phyloP scores from a whole-genome alignment of 1,140 invertebrate genomes.

The Drepana arcuata region DNA sequence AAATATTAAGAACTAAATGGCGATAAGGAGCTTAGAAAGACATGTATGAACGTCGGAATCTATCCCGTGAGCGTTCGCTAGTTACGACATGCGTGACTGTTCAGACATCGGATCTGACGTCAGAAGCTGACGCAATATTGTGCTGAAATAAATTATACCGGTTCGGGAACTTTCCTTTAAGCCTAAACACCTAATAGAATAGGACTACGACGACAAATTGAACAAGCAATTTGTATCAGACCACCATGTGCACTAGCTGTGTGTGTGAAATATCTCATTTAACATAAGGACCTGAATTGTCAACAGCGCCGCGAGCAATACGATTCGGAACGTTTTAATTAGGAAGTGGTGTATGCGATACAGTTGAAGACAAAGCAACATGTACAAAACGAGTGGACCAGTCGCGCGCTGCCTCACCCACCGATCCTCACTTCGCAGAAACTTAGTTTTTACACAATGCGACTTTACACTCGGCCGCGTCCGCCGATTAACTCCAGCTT shows the following conservation, averaged over 20 bases:
- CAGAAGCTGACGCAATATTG: too few species aligned
- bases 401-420: background rate
- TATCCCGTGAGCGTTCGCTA: too few species aligned
- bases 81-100: too few species aligned
- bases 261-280: conserved; percentile 42
- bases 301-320: conserved; percentile 30
- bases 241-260: background rate
- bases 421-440: conserved; percentile 14
- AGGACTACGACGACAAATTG: too few species aligned
- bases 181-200: too few species aligned
- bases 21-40: too few species aligned
- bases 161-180: too few species aligned
- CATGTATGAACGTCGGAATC: too few species aligned
- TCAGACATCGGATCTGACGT: too few species aligned
- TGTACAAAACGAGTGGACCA: conserved; percentile 12
- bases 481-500: conserved; percentile 21
- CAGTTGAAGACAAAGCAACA: conserved; percentile 26
- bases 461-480: conserved; percentile 23
- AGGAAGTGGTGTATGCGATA: conserved; percentile 33
- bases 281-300: conserved; percentile 62
- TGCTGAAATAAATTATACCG: too few species aligned
- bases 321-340: conserved; percentile 63
- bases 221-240: conserved; percentile 1
- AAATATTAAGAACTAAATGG: too few species aligned
- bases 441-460: conserved; percentile 20